Percentiles rank a stretch among this genome's conserved stretches.
Evolutionary conservation across 2,797 vertebrate genomes (phyloP).

Genomic region (Mareca penelope): DNA sequence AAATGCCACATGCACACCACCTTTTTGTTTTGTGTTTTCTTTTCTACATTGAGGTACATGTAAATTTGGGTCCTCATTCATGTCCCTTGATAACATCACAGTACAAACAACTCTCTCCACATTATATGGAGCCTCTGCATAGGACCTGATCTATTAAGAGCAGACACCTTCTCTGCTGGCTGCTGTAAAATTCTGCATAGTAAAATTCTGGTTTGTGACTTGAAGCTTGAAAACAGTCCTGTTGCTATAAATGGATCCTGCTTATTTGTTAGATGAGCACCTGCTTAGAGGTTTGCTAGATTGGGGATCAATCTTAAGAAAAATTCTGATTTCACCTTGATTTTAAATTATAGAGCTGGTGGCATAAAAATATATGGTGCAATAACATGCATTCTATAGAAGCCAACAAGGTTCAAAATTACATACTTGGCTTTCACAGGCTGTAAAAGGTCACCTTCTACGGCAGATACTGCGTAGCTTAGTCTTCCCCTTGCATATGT

Average conservation of each 20-base stretch:
- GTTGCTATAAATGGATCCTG: not conserved
- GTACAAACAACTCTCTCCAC: not conserved
- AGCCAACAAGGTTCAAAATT: not conserved
- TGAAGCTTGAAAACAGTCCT: not conserved
- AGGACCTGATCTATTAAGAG: not conserved
- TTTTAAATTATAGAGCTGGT: not conserved
- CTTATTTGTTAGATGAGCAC: not conserved
- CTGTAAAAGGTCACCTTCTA: not conserved
- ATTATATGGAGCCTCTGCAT: not conserved
- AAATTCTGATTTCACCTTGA: not conserved
- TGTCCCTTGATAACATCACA: not conserved
- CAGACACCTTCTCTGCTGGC: not conserved
- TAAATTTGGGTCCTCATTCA: not conserved
- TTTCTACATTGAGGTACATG: not conserved
- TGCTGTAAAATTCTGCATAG: not conserved
- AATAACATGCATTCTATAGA: not conserved
- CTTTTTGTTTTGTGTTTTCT: not conserved
- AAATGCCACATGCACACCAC: too few species aligned
- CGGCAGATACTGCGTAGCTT: not conserved
- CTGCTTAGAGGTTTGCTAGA: not conserved
- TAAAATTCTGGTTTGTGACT: not conserved
- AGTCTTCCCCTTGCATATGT: not conserved
- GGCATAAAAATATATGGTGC: not conserved
- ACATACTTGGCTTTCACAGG: not conserved
- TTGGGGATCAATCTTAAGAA: not conserved